Conservation (phyloP, 2,113 vertebrate species). For the Stictonetta naevosa region DNA sequence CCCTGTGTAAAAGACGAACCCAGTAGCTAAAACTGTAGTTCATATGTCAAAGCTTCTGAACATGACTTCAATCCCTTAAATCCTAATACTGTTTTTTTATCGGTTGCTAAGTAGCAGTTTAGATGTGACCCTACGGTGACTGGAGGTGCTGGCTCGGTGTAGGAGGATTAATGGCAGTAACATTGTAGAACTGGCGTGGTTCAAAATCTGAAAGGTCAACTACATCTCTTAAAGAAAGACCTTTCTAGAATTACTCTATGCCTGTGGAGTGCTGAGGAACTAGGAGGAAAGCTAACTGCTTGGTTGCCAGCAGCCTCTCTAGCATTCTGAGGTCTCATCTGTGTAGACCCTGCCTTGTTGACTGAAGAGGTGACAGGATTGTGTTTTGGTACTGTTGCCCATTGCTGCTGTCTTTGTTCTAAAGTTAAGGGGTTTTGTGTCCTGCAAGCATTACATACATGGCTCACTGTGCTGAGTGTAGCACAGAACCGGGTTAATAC, state of each 20-base stretch:
- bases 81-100: background rate
- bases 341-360: background rate
- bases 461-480: background rate
- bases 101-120: background rate
- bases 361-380: background rate
- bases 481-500: background rate
- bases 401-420: background rate
- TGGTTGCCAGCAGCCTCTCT: background rate
- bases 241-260: background rate
- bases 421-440: background rate
- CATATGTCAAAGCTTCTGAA: background rate
- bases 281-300: background rate
- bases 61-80: background rate
- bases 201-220: background rate
- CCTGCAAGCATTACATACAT: background rate
- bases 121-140: background rate
- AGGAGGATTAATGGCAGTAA: background rate
- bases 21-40: background rate
- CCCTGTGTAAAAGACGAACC: background rate
- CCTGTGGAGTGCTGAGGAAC: background rate
- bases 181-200: background rate
- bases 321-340: background rate
- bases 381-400: background rate
- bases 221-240: background rate
- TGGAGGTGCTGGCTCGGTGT: background rate